Evolutionary conservation across 2,888 invertebrate species (phyloP).

Genomic region (Heliconius charithonia): DNA sequence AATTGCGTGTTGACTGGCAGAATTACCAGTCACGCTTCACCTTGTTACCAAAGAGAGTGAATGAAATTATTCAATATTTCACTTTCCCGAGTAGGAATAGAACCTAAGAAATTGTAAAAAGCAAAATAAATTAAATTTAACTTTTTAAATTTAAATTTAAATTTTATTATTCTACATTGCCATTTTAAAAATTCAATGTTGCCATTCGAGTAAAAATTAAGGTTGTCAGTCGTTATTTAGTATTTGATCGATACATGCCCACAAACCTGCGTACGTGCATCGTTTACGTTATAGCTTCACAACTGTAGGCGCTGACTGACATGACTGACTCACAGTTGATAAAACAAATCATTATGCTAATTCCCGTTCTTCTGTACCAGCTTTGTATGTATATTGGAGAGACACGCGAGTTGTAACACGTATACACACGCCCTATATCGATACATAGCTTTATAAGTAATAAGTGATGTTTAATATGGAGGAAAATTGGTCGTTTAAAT

Average conservation of each 20-base stretch:
- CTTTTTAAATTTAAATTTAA: too few relatives aligned
- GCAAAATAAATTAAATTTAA: too few relatives aligned
- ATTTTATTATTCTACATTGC: too few relatives aligned
- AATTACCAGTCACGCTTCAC: too few relatives aligned
- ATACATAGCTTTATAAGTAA: not conserved
- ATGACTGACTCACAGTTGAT: conserved; percentile 54
- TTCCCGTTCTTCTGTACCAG: conserved; percentile 55
- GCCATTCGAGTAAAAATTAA: too few relatives aligned
- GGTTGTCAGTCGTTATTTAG: too few relatives aligned
- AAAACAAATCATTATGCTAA: conserved; percentile 67
- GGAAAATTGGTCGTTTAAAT: conserved; percentile 27
- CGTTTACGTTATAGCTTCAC: conserved; percentile 52
- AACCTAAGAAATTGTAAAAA: too few relatives aligned
- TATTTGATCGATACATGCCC: conserved; percentile 27
- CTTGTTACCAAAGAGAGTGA: too few relatives aligned
- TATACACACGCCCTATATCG: conserved; percentile 54
- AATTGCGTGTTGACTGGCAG: too few relatives aligned
- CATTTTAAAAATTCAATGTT: too few relatives aligned
- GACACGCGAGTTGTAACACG: conserved; percentile 64
- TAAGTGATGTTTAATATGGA: conserved; percentile 19
- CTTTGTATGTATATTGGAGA: conserved; percentile 65
- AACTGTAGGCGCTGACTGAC: conserved; percentile 27
- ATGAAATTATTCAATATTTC: too few relatives aligned
- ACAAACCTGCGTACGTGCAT: conserved; percentile 53
- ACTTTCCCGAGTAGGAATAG: too few relatives aligned